A percentile compares a stretch with the other conserved stretches of the same genome.
phyloP scores from a whole-genome alignment of 2,888 invertebrate genomes.

The Nomada lathburiana region DNA sequence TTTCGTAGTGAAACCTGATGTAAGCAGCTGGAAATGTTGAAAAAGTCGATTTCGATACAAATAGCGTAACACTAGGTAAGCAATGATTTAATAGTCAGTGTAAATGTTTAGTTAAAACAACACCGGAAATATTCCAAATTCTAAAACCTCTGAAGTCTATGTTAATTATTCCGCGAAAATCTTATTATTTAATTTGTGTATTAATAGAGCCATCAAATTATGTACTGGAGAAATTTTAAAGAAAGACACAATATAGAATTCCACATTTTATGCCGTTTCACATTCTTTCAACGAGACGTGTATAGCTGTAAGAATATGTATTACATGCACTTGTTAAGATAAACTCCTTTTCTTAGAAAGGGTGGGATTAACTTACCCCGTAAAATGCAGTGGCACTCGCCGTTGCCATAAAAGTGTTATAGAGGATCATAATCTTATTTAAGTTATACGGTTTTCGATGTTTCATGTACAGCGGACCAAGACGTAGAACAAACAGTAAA shows the following conservation, averaged over 20 bases:
- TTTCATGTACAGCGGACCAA: conserved; percentile 79
- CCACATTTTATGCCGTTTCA: neutral
- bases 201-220: too few species aligned
- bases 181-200: too few species aligned
- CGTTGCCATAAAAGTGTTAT: conserved; percentile 85
- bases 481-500: conserved; percentile 76
- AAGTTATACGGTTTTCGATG: conserved; percentile 76
- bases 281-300: neutral
- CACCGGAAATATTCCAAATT: too few species aligned
- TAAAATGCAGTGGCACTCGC: conserved; percentile 89
- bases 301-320: too few species aligned
- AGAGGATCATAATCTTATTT: conserved; percentile 78
- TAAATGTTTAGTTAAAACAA: too few species aligned
- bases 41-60: neutral
- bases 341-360: too few species aligned
- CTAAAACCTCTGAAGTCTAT: too few species aligned
- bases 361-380: conserved; percentile 87
- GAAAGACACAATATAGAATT: too few species aligned
- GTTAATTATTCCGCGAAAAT: too few species aligned
- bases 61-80: neutral
- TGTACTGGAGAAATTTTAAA: too few species aligned
- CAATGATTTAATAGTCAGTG: too few species aligned
- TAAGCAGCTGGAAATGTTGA: conserved; percentile 85
- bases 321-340: too few species aligned
- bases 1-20: conserved; percentile 88